Conservation (phyloP, 2,113 vertebrate genomes). For the Carassius auratus region DNA sequence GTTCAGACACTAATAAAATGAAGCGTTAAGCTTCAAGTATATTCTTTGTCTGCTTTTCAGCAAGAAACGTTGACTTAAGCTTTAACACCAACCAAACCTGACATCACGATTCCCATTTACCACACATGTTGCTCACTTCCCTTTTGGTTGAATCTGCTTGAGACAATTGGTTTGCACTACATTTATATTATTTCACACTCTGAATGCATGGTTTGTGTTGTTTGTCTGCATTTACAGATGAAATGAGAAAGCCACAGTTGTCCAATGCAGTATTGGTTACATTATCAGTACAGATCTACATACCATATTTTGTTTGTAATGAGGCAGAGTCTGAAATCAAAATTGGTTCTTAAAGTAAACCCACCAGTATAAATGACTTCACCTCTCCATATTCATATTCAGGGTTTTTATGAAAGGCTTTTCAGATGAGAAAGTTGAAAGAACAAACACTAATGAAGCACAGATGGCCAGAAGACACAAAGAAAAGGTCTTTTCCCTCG, state of each 20-base stretch:
- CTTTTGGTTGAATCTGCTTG: conserved; percentile 39
- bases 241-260: not conserved
- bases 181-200: not conserved
- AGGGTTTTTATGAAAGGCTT: conserved; percentile 27
- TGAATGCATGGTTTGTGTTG: conserved; percentile 4
- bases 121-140: conserved; percentile 34
- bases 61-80: conserved; percentile 51
- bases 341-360: not conserved
- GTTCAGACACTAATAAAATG: conserved; percentile 4
- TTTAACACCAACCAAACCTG: conserved; percentile 54
- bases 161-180: conserved; percentile 33
- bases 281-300: not conserved
- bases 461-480: conserved; percentile 41
- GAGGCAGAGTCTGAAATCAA: not conserved
- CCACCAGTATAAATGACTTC: not conserved
- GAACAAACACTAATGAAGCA: conserved; percentile 39
- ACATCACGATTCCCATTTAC: conserved; percentile 46
- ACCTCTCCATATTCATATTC: not conserved
- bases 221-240: not conserved
- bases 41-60: not conserved
- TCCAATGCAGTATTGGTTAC: not conserved
- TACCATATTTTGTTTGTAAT: not conserved
- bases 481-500: not conserved
- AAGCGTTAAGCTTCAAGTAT: conserved; percentile 7
- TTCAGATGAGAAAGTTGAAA: conserved; percentile 21